These are phyloP conservation scores for Dendrocincla fuliginosa DNA, from an alignment of 2,797 vertebrate species.

Conservation along the genomic window DNA sequence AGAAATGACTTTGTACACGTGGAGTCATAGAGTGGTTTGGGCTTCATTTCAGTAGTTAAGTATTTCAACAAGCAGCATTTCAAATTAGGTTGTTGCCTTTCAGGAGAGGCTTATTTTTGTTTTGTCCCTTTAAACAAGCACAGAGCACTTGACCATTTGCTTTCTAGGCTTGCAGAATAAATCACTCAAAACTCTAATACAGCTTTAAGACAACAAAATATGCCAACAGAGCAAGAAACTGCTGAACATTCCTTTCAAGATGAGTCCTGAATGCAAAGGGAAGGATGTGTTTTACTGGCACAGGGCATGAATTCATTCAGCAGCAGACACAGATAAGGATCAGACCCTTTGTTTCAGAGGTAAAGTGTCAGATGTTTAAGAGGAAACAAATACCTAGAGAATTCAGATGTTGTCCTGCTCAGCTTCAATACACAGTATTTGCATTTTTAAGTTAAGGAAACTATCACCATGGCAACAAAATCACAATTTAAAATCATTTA, in stretches of 20 bases:
- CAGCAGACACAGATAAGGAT: not conserved
- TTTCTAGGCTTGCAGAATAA: not conserved
- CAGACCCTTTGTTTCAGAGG: not conserved
- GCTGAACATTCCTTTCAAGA: not conserved
- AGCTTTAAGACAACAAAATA: not conserved
- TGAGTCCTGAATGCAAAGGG: not conserved
- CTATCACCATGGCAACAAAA: not conserved
- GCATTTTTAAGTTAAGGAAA: not conserved
- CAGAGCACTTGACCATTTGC: not conserved
- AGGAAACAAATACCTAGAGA: not conserved
- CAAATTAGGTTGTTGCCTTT: not conserved
- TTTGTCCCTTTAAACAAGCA: not conserved
- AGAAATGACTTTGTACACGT: not conserved
- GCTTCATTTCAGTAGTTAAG: not conserved
- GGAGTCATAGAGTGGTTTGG: not conserved
- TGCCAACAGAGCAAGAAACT: not conserved
- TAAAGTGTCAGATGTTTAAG: not conserved
- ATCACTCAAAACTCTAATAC: not conserved
- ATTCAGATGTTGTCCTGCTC: not conserved
- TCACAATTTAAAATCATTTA: not conserved
- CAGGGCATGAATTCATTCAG: not conserved
- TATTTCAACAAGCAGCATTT: not conserved
- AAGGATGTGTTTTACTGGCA: not conserved
- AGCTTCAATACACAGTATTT: not conserved
- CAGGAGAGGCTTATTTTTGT: not conserved